Percentiles rank a stretch among this genome's conserved stretches.
phyloP scores from a whole-genome alignment of 2,797 vertebrate genomes.

The Sparidentex hasta region DNA sequence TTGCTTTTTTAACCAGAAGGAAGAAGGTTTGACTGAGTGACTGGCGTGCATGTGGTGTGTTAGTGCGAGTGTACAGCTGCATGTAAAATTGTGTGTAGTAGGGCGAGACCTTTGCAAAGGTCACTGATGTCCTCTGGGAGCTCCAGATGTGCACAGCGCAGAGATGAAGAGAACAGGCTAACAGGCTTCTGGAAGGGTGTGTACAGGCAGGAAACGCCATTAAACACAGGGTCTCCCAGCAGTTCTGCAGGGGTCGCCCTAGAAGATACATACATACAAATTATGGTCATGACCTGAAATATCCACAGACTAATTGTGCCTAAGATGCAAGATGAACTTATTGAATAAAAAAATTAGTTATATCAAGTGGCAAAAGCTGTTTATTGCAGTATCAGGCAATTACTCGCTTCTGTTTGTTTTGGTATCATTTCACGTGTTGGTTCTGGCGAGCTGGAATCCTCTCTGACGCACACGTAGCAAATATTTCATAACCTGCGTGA shows the following conservation, averaged over 20 bases:
- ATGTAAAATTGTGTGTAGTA: conserved; percentile 13
- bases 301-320: background rate
- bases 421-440: conserved; percentile 1
- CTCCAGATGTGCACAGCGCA: conserved; percentile 93
- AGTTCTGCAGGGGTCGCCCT: conserved; percentile 92
- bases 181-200: conserved; percentile 88
- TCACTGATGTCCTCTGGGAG: conserved; percentile 95
- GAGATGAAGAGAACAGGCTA: conserved; percentile 92
- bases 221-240: conserved; percentile 88
- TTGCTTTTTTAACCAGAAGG: background rate
- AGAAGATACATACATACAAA: conserved; percentile 32
- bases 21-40: background rate
- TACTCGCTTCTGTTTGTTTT: conserved; percentile 24
- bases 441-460: conserved; percentile 13
- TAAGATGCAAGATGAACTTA: background rate
- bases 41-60: background rate
- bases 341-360: background rate
- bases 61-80: background rate
- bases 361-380: conserved; percentile 5
- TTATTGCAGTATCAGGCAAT: background rate
- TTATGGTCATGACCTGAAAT: background rate
- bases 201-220: conserved; percentile 86
- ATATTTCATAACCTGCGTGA: conserved; percentile 17
- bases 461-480: background rate
- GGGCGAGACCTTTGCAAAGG: conserved; percentile 90